Evolutionary conservation across 1,140 invertebrate species (phyloP).

Genomic region (Nomia melanderi): DNA sequence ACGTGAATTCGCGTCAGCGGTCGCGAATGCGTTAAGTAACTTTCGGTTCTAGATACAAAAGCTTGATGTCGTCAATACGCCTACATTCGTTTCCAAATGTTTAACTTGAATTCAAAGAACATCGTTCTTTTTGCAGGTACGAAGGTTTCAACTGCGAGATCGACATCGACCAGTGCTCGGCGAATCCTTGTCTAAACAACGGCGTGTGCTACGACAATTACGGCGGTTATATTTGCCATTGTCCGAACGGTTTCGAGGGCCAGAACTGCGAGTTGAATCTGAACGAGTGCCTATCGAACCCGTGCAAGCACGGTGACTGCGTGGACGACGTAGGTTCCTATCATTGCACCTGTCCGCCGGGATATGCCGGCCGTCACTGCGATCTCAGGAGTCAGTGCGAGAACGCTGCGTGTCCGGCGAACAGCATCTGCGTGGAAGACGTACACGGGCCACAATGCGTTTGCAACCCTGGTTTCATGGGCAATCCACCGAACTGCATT

Average conservation of each 20-base stretch:
- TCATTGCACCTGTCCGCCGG: constrained; percentile 81
- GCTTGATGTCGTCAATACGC: too few relatives aligned
- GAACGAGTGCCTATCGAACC: constrained; percentile 85
- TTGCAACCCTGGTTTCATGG: constrained; percentile 87
- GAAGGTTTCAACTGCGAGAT: constrained; percentile 89
- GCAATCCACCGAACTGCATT: constrained; percentile 85
- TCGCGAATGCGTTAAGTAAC: too few relatives aligned
- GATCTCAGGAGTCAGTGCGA: constrained; percentile 80
- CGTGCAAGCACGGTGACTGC: constrained; percentile 86
- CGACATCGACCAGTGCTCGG: constrained; percentile 92
- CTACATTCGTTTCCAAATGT: too few relatives aligned
- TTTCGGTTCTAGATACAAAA: too few relatives aligned
- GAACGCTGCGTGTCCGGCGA: constrained; percentile 79
- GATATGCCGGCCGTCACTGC: constrained; percentile 84
- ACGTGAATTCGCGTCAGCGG: too few relatives aligned
- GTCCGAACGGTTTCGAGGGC: constrained; percentile 91
- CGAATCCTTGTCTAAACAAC: constrained; percentile 88
- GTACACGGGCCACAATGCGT: constrained; percentile 83
- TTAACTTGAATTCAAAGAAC: too few relatives aligned
- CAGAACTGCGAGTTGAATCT: constrained; percentile 86
- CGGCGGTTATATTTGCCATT: constrained; percentile 91
- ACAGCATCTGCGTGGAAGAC: constrained; percentile 82
- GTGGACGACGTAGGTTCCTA: constrained; percentile 82
- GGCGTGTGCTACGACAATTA: constrained; percentile 90
- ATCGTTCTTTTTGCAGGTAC: constrained; percentile 82